Evolutionary conservation across 2,797 vertebrate genomes (phyloP).

Genomic region (Sphenopsis melanotis): DNA sequence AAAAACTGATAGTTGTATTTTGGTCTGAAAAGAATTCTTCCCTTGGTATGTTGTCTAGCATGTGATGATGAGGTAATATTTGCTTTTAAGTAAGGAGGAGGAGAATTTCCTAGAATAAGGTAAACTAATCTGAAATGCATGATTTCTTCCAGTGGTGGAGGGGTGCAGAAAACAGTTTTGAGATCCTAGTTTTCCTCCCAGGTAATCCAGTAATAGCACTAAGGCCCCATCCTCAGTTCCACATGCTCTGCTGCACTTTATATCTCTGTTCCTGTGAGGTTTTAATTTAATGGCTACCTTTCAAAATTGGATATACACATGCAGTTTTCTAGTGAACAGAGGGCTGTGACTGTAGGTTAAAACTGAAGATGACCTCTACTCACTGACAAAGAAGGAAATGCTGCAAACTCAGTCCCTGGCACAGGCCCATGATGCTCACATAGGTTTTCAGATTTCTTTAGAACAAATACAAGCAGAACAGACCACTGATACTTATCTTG

Average conservation of each 20-base stretch:
- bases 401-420: background rate
- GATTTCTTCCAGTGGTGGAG: background rate
- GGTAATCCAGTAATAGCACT: background rate
- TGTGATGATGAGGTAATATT: constrained; percentile 17
- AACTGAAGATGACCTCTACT: background rate
- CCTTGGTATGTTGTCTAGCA: background rate
- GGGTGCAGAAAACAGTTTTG: background rate
- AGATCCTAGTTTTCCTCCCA: background rate
- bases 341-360: background rate
- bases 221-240: background rate
- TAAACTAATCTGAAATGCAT: background rate
- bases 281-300: background rate
- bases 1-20: constrained; percentile 1
- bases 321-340: background rate
- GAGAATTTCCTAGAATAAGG: background rate
- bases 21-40: background rate
- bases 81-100: background rate
- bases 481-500: background rate
- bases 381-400: background rate
- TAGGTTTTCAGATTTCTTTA: background rate
- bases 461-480: background rate
- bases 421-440: background rate
- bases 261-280: background rate
- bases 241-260: background rate
- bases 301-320: background rate